Evolutionary conservation across 2,113 vertebrate genomes (phyloP).

Genomic region (Pholis gunnellus): DNA sequence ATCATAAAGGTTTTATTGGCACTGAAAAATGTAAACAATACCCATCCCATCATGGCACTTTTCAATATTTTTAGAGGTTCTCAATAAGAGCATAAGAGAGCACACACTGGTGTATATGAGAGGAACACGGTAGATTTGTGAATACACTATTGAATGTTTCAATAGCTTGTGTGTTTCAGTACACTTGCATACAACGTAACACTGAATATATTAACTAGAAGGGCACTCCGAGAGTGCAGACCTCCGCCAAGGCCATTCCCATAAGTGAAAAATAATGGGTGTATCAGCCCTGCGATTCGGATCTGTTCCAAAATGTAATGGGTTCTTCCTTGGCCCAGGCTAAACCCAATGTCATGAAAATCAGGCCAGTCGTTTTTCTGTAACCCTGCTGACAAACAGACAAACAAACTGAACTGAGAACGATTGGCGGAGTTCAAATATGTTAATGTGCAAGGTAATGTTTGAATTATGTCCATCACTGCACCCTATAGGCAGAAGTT

Average conservation of each 20-base stretch:
- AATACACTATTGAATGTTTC: slow-evolving; percentile 2
- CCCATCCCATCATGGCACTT: not conserved
- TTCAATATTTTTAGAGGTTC: slow-evolving; percentile 1
- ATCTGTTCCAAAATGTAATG: not conserved
- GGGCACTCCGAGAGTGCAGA: too few species aligned
- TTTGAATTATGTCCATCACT: not conserved
- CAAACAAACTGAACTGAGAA: not conserved
- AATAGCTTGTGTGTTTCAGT: not conserved
- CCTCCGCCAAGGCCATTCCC: too few species aligned
- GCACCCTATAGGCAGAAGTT: not conserved
- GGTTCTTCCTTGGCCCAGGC: not conserved
- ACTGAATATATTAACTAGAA: not conserved
- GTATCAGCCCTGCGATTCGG: not conserved
- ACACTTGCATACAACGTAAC: not conserved
- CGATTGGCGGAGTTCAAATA: not conserved
- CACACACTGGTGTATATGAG: not conserved
- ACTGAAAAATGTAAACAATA: not conserved
- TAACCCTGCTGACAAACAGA: not conserved
- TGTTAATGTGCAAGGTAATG: not conserved
- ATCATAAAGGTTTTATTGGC: not conserved
- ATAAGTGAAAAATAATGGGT: not conserved
- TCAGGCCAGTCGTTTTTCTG: not conserved
- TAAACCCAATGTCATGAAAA: not conserved
- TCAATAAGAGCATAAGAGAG: not conserved
- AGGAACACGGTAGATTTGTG: not conserved